phyloP scores from a whole-genome alignment of 2,113 vertebrate genomes.

The Periophthalmus modestus region DNA sequence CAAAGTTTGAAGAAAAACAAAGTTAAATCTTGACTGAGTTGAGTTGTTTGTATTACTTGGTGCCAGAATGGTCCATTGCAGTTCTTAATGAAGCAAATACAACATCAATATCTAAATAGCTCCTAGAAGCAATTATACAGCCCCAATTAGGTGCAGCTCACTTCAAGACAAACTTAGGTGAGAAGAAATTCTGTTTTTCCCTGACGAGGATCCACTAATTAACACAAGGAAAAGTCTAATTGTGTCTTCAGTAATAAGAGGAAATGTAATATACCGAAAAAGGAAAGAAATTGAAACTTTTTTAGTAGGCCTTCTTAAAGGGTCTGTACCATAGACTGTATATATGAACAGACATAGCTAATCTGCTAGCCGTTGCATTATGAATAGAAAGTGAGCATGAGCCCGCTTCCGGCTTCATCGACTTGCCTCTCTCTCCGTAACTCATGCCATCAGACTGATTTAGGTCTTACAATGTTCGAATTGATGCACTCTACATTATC shows the following conservation, averaged over 20 bases:
- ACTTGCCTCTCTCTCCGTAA: no score
- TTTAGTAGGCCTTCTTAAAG: not conserved
- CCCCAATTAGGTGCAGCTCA: constrained; percentile 62
- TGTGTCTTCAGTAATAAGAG: not conserved
- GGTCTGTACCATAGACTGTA: no score
- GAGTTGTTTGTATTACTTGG: constrained; percentile 29
- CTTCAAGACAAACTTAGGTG: constrained; percentile 58
- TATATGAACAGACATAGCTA: no score
- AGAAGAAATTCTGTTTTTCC: constrained; percentile 53
- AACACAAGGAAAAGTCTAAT: constrained; percentile 52
- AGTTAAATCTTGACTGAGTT: constrained; percentile 28
- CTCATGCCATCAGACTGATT: no score
- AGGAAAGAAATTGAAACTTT: not conserved
- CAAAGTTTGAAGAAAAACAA: constrained; percentile 17
- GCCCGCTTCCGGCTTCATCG: no score
- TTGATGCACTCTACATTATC: no score
- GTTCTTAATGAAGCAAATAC: constrained; percentile 51
- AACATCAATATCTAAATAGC: constrained; percentile 57
- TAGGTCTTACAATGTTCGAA: no score
- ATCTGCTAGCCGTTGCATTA: no score
- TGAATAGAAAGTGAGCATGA: no score
- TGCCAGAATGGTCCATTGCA: constrained; percentile 27
- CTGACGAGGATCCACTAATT: constrained; percentile 58
- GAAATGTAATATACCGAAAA: not conserved
- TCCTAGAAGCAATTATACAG: constrained; percentile 62